Percentiles rank a stretch among this genome's conserved stretches.
phyloP scores from a whole-genome alignment of 2,888 invertebrate species.

The Drosophila borealis region DNA sequence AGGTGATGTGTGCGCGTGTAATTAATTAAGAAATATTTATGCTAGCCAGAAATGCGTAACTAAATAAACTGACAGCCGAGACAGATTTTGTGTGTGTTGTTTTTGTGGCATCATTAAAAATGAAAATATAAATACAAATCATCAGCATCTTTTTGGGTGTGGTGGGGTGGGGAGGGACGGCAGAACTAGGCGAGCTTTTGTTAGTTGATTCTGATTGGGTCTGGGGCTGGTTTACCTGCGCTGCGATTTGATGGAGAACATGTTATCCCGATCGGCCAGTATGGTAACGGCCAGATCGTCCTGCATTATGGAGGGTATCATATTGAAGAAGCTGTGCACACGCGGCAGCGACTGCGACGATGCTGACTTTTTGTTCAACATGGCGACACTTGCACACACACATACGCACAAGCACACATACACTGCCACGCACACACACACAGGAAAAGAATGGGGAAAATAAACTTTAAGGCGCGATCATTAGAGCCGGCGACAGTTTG shows the following conservation, averaged over 20 bases:
- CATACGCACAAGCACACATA: slow-evolving; percentile 2
- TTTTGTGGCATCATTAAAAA: slow-evolving; percentile 59
- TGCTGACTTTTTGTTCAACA: slow-evolving; percentile 80
- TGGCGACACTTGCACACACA: slow-evolving; percentile 30
- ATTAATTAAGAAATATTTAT: slow-evolving; percentile 54
- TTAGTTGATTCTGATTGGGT: not conserved
- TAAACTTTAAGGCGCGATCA: slow-evolving; percentile 13
- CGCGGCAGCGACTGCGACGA: slow-evolving; percentile 81
- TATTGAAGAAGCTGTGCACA: slow-evolving; percentile 82
- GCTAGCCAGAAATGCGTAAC: slow-evolving; percentile 33
- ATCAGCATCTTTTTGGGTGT: not conserved
- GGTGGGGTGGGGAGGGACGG: not conserved
- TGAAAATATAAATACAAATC: slow-evolving; percentile 43
- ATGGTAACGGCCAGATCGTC: slow-evolving; percentile 83
- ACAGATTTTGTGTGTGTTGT: slow-evolving; percentile 26
- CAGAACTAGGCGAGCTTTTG: not conserved
- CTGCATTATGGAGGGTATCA: slow-evolving; percentile 83
- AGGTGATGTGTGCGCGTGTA: slow-evolving; percentile 16
- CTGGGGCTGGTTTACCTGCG: slow-evolving; percentile 73
- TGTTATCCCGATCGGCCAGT: slow-evolving; percentile 82
- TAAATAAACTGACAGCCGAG: slow-evolving; percentile 38
- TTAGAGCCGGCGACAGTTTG: slow-evolving; percentile 6
- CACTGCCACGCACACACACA: slow-evolving; percentile 7
- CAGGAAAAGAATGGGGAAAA: slow-evolving; percentile 22
- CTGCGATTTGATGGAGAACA: slow-evolving; percentile 82